These are phyloP conservation scores for Teleiodes luculella DNA, from an alignment of 2,888 invertebrate genomes.

Conservation along the genomic window DNA sequence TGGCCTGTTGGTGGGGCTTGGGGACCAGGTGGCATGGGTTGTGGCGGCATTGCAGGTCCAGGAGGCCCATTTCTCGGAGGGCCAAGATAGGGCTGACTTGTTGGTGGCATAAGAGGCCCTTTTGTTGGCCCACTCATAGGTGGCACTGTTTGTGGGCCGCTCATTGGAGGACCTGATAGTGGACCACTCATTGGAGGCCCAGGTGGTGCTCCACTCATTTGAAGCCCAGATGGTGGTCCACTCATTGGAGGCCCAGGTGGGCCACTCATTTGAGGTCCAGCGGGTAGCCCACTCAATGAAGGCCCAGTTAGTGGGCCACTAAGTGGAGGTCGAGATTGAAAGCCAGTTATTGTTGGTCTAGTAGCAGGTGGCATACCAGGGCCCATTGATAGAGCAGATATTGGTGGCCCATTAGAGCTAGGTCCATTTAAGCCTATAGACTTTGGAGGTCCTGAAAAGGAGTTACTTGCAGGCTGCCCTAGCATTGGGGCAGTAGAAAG, in stretches of 20 bases:
- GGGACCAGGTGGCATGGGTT: conserved; percentile 21
- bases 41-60: conserved; percentile 19
- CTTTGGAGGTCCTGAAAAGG: conserved; percentile 28
- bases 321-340: conserved; percentile 17
- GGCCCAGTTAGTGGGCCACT: conserved; percentile 18
- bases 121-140: conserved; percentile 18
- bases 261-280: conserved; percentile 35
- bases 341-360: background rate
- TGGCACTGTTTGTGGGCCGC: conserved; percentile 22
- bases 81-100: conserved; percentile 30
- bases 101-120: conserved; percentile 22
- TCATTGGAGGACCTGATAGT: conserved; percentile 32
- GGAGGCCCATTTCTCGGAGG: conserved; percentile 40
- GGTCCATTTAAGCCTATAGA: conserved; percentile 43
- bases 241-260: conserved; percentile 20
- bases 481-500: conserved; percentile 13
- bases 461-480: conserved; percentile 13
- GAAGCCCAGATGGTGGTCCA: conserved; percentile 21
- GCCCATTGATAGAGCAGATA: conserved; percentile 23
- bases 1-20: conserved; percentile 15
- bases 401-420: conserved; percentile 21
- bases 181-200: conserved; percentile 23
- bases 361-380: conserved; percentile 3
- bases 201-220: conserved; percentile 18
- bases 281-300: conserved; percentile 23